phyloP scores from a whole-genome alignment of 2,113 vertebrate genomes.

The Scomber scombrus region DNA sequence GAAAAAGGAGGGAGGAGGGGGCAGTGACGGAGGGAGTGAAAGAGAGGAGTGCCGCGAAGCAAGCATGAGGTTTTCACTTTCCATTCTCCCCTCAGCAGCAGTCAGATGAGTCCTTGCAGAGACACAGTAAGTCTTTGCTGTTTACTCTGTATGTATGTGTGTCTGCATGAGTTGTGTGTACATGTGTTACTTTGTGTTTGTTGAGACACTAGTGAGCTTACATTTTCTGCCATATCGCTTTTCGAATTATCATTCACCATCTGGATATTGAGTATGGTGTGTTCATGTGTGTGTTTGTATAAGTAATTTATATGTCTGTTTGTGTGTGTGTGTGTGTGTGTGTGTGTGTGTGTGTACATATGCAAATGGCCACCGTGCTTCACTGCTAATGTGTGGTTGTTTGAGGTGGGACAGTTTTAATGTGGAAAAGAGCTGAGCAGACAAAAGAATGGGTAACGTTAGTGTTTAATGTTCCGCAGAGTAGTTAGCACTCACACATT shows the following conservation, averaged over 20 bases:
- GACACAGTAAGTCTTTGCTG: constrained; percentile 84
- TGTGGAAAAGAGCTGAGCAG: constrained; percentile 74
- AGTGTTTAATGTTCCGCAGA: constrained; percentile 71
- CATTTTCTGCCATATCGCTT: constrained; percentile 36
- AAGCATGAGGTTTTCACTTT: constrained; percentile 84
- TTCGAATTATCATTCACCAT: constrained; percentile 38
- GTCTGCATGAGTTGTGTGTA: constrained; percentile 9
- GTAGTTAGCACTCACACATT: constrained; percentile 49
- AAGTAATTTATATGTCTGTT: constrained; percentile 23
- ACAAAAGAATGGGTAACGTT: constrained; percentile 64
- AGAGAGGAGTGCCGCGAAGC: constrained; percentile 74
- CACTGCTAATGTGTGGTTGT: constrained; percentile 54
- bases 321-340: constrained; percentile 10
- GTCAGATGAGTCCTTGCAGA: constrained; percentile 85
- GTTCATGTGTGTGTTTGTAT: constrained; percentile 37
- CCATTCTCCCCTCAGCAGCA: constrained; percentile 85
- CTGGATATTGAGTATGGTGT: constrained; percentile 44
- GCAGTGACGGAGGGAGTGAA: constrained; percentile 70
- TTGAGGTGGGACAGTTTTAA: constrained; percentile 64
- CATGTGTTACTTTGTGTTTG: constrained; percentile 36
- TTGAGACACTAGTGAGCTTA: constrained; percentile 37
- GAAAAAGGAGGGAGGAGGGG: constrained; percentile 62
- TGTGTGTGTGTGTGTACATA: constrained; percentile 21
- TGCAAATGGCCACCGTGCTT: constrained; percentile 43
- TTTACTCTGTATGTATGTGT: constrained; percentile 51